These are phyloP conservation scores for Pachycephala philippinensis DNA, from an alignment of 2,113 vertebrate species.

Conservation along the genomic window DNA sequence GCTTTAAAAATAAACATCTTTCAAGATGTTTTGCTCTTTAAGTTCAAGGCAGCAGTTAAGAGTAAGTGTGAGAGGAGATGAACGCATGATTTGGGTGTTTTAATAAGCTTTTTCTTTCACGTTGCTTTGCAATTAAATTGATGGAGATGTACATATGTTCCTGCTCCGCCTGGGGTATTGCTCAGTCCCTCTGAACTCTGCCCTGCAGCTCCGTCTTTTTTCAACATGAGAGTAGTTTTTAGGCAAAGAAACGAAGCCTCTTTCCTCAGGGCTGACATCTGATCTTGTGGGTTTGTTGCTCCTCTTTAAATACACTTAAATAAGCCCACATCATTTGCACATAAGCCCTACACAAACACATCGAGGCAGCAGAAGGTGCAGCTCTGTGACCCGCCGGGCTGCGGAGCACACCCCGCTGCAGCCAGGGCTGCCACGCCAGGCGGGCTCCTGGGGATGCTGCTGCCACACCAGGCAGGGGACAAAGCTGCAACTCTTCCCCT, in stretches of 20 bases:
- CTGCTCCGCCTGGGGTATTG: not conserved
- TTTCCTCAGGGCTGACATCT: not conserved
- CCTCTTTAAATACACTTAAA: not conserved
- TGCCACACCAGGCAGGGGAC: not conserved
- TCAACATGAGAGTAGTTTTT: not conserved
- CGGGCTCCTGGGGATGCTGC: not conserved
- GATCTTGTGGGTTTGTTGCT: not conserved
- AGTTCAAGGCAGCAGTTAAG: not conserved
- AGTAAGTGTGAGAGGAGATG: not conserved
- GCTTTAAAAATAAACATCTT: not conserved
- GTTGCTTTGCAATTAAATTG: not conserved
- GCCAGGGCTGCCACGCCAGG: rapidly evolving
- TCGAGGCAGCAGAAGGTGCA: not conserved
- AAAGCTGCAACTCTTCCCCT: not conserved
- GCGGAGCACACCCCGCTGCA: rapidly evolving
- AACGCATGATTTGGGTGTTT: not conserved
- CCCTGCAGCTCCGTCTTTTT: not conserved
- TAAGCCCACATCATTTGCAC: not conserved
- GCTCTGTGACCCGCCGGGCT: not conserved
- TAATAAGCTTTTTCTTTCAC: not conserved
- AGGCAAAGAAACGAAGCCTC: not conserved
- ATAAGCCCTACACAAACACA: not conserved
- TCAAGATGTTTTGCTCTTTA: not conserved
- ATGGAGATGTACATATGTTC: not conserved
- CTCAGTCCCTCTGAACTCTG: not conserved